Base-by-base conservation (phyloP, 2,113 vertebrate genomes). In the Canis aureus region DNA sequence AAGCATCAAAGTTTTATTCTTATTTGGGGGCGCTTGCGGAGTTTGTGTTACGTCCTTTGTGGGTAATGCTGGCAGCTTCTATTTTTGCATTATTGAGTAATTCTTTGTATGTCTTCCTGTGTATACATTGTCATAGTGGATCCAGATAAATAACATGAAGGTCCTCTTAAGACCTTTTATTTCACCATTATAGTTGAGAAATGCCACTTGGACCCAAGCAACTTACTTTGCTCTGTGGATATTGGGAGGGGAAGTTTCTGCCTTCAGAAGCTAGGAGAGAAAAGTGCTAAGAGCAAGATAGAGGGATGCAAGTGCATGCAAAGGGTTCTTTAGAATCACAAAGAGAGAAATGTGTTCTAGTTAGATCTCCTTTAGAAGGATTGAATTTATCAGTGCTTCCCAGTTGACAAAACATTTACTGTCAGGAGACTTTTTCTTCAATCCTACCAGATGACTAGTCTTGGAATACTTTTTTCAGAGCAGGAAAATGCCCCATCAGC, bases 391-490 rank as follows among this genome's bases (percentile, higher is more conserved):
- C 38, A 86, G 51, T 38, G 67, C 49, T 89, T 93, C 10, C 32
- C 51, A 59, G 15, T 38, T 84, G 43, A 94, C 10, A 89, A 43
- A 59, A 79, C 17, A 66, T 49, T 94, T 64, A 51, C 3, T 51
- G 4, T 43, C n/a, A 82, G 4, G 19, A 82, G 64, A 80, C 22
- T n/a, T 38, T 1, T 27, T 27, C 29, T 11, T 3, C 19, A 89
- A 55, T 93, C 43, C 35, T 87, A 5, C 79, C 7, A 60, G 32
- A 23, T 80, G 3, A 35, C 16, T 66, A 91, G 20, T 13, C 73
- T 12, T 80, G 80, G 8, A 69, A 57, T 95, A 25, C 11, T 71
- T 95, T 93, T 89, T 80, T 93, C 15, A 76, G 60, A 79, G 69
- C 87, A 92, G 19, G n/a, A 69, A 93, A 51, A 55, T 89, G 43